phyloP scores from a whole-genome alignment of 2,888 invertebrate genomes.

The Monoplex corrugatus region DNA sequence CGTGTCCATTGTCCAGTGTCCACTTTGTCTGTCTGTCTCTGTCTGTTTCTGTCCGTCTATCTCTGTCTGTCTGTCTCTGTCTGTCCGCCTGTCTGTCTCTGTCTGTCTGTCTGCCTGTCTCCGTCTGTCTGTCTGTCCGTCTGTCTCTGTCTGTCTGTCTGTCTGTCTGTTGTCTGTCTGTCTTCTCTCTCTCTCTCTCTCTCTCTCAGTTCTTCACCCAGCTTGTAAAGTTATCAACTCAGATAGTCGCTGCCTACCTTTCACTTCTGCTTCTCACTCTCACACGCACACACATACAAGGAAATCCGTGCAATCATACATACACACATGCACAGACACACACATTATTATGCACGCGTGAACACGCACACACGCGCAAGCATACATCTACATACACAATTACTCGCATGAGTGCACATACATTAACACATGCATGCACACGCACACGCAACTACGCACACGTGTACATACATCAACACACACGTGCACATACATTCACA shows the following conservation, averaged over 20 bases:
- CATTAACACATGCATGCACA: background rate
- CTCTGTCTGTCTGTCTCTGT: too few species aligned
- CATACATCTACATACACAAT: background rate
- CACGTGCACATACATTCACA: background rate
- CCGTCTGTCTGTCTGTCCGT: background rate
- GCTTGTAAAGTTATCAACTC: too few species aligned
- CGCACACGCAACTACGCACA: conserved; percentile 22
- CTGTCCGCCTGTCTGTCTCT: too few species aligned
- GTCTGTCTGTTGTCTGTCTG: background rate
- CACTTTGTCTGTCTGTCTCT: too few species aligned
- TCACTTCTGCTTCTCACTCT: too few species aligned
- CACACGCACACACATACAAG: conserved; percentile 25
- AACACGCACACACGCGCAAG: conserved; percentile 5
- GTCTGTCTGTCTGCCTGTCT: too few species aligned
- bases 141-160: background rate
- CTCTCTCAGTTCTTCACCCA: conserved; percentile 32
- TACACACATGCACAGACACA: background rate
- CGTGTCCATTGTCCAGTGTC: too few species aligned
- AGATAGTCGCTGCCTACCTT: too few species aligned
- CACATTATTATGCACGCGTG: background rate
- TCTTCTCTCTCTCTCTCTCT: conserved; percentile 30
- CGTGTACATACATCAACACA: too few species aligned
- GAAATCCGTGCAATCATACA: background rate
- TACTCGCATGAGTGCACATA: background rate
- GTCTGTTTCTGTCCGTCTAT: too few species aligned